phyloP scores from a whole-genome alignment of 2,888 invertebrate genomes.

The Cerastoderma edule region DNA sequence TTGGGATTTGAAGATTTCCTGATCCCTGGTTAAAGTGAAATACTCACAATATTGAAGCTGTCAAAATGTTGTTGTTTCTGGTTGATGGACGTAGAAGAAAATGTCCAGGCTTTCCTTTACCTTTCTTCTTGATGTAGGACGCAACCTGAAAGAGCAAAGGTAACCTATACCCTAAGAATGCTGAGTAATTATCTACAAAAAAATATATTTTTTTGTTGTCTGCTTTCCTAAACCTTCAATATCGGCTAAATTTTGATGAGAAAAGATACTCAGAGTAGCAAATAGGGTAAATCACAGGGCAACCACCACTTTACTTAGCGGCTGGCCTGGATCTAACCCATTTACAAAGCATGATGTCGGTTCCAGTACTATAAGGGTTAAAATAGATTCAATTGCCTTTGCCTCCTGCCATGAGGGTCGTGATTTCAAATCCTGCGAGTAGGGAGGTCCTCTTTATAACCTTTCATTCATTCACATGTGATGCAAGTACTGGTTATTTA shows the following conservation, averaged over 20 bases:
- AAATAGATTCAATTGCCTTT: too few relatives aligned
- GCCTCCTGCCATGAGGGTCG: too few relatives aligned
- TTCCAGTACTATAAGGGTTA: too few relatives aligned
- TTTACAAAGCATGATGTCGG: too few relatives aligned
- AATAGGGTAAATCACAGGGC: neutral
- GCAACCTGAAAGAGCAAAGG: slow-evolving; percentile 54
- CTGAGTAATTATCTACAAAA: neutral
- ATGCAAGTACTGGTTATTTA: too few relatives aligned
- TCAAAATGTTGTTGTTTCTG: slow-evolving; percentile 56
- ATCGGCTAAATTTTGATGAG: neutral
- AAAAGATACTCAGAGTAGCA: neutral
- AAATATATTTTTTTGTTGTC: neutral
- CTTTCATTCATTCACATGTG: too few relatives aligned
- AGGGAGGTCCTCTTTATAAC: too few relatives aligned
- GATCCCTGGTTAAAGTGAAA: too few relatives aligned
- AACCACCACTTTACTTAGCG: neutral
- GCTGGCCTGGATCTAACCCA: neutral
- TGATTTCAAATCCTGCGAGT: too few relatives aligned
- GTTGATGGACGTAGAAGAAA: slow-evolving; percentile 65
- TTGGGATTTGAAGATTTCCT: too few relatives aligned
- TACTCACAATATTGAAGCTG: slow-evolving; percentile 66
- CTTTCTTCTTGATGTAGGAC: slow-evolving; percentile 60
- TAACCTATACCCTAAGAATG: neutral
- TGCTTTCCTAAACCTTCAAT: slow-evolving; percentile 1
- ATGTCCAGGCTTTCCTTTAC: slow-evolving; percentile 50